These are phyloP conservation scores for Hippocampus comes DNA, from an alignment of 2,113 vertebrate genomes.

Conservation along the genomic window DNA sequence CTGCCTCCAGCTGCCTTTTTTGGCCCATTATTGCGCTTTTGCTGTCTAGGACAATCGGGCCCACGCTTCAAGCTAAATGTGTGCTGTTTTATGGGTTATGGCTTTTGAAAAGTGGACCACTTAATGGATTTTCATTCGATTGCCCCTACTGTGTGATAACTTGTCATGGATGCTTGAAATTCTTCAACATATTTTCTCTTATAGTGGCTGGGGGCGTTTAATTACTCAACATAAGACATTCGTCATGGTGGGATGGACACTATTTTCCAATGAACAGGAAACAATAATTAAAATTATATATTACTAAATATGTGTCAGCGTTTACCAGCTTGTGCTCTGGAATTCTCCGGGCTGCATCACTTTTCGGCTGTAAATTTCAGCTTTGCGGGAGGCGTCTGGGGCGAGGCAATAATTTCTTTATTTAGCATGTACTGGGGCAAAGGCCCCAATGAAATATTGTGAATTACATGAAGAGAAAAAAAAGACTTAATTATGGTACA, in stretches of 20 bases:
- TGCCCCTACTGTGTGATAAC: not conserved
- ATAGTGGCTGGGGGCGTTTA: not conserved
- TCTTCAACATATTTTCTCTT: not conserved
- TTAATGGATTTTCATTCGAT: not conserved
- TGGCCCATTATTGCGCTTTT: slow-evolving; percentile 26
- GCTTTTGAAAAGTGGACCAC: not conserved
- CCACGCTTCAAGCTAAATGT: slow-evolving; percentile 2
- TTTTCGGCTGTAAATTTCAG: slow-evolving; percentile 20
- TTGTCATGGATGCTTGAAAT: not conserved
- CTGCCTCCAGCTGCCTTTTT: slow-evolving; percentile 23
- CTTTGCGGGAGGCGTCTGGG: slow-evolving; percentile 10
- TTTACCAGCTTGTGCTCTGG: too few species aligned
- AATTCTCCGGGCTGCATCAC: too few species aligned
- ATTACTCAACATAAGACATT: not conserved
- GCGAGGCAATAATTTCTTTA: slow-evolving; percentile 10
- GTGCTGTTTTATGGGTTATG: slow-evolving; percentile 2
- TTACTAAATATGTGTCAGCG: too few species aligned
- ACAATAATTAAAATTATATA: too few species aligned
- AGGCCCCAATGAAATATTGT: too few species aligned
- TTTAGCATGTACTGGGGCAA: not conserved
- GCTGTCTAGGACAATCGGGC: not conserved
- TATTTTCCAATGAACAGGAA: too few species aligned
- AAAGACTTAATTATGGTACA: too few species aligned
- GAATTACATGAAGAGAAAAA: too few species aligned
- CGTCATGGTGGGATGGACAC: too few species aligned